Evolutionary conservation across 2,797 vertebrate genomes (phyloP).

Genomic region (Prionace glauca): DNA sequence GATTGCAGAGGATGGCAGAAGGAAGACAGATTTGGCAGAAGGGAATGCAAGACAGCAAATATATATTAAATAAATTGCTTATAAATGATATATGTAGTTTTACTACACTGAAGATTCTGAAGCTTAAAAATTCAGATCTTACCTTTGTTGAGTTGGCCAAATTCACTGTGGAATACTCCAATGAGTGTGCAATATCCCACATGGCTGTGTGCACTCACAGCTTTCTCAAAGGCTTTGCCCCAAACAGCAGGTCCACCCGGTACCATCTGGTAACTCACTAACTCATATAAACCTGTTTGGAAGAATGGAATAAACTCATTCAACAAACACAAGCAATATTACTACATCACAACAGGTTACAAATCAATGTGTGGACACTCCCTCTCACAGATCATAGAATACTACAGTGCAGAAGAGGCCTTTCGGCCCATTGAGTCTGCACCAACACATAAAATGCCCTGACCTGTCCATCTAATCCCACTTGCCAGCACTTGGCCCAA

Average conservation of each 20-base stretch:
- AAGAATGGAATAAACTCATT: background rate
- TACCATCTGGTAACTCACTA: slow-evolving; percentile 77
- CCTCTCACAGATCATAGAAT: background rate
- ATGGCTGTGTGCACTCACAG: slow-evolving; percentile 62
- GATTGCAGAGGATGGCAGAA: background rate
- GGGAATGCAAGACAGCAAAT: background rate
- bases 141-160: slow-evolving; percentile 78
- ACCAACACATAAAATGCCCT: no score
- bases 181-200: slow-evolving; percentile 70
- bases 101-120: background rate
- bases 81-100: background rate
- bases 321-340: background rate
- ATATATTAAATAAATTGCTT: background rate
- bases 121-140: slow-evolving; percentile 34
- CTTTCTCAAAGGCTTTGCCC: slow-evolving; percentile 66
- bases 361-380: background rate
- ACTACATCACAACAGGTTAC: background rate
- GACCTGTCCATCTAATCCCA: no score
- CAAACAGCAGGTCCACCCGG: slow-evolving; percentile 80
- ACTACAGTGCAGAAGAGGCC: no score
- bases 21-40: no score
- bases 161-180: slow-evolving; percentile 78
- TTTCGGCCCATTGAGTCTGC: no score
- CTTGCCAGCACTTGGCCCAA: no score
- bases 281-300: slow-evolving; percentile 74